phyloP scores from a whole-genome alignment of 2,797 vertebrate genomes.

The Falco columbarius region DNA sequence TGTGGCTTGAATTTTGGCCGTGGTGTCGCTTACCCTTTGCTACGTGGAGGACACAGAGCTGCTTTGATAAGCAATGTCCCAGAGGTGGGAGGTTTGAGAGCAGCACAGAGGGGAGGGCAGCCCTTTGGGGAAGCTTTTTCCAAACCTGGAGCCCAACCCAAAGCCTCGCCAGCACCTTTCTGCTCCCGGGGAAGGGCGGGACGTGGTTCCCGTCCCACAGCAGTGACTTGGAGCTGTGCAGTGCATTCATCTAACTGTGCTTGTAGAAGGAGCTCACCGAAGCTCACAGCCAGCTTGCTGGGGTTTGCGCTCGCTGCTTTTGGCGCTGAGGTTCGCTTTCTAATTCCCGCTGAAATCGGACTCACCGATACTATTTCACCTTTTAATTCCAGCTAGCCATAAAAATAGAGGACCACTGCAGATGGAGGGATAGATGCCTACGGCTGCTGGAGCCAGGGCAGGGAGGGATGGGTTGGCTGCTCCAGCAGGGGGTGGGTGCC shows the following conservation, averaged over 20 bases:
- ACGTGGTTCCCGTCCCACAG: fast-evolving
- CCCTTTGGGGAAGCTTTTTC: background rate
- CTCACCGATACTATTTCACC: background rate
- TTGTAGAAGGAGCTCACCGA: background rate
- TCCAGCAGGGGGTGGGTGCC: background rate
- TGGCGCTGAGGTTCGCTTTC: background rate
- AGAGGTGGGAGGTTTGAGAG: background rate
- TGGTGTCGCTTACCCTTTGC: background rate
- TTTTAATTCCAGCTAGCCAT: background rate
- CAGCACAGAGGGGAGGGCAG: background rate
- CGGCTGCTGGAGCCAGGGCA: fast-evolving
- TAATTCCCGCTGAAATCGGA: background rate
- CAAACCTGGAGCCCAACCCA: background rate
- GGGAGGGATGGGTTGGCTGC: background rate
- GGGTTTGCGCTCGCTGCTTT: fast-evolving
- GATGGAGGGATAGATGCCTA: fast-evolving
- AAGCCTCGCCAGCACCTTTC: background rate
- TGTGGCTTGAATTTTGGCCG: background rate
- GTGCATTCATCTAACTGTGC: fast-evolving
- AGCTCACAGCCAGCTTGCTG: background rate
- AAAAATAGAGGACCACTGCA: background rate
- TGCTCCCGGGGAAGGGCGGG: background rate
- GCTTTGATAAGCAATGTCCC: background rate
- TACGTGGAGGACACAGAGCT: background rate
- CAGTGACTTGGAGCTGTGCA: fast-evolving